phyloP scores from a whole-genome alignment of 2,113 vertebrate species.

The Cochlearius cochlearius region DNA sequence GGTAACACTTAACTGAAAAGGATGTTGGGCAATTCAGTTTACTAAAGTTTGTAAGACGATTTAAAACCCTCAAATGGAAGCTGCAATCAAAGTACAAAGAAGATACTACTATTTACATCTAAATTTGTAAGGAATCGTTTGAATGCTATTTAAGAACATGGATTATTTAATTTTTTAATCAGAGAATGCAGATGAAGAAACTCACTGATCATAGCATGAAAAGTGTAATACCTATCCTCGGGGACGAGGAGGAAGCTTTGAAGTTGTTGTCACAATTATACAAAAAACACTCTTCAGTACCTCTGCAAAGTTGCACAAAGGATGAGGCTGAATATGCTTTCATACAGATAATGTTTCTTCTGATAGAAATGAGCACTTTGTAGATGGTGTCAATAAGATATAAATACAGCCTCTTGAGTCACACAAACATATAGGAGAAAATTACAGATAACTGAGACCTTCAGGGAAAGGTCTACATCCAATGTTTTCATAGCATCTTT shows the following conservation, averaged over 20 bases:
- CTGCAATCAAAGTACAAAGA: neutral
- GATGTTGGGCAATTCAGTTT: neutral
- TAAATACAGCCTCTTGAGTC: neutral
- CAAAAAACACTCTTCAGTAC: neutral
- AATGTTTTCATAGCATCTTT: neutral
- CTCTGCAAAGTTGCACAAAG: neutral
- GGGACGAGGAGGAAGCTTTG: neutral
- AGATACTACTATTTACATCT: neutral
- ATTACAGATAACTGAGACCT: neutral
- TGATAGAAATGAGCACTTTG: slow-evolving; percentile 2
- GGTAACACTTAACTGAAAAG: neutral
- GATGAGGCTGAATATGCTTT: neutral
- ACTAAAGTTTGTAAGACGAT: neutral
- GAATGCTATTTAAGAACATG: neutral
- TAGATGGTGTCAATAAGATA: neutral
- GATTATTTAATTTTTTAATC: neutral
- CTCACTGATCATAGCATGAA: neutral
- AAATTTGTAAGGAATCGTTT: neutral
- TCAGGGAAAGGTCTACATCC: neutral
- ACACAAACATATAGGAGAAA: neutral
- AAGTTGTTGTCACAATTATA: neutral
- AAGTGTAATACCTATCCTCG: neutral
- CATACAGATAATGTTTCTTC: neutral
- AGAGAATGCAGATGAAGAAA: neutral
- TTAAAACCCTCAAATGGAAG: neutral